Percentiles rank a stretch among this genome's conserved stretches.
phyloP scores from a whole-genome alignment of 2,113 vertebrate genomes.

The Theropithecus gelada region DNA sequence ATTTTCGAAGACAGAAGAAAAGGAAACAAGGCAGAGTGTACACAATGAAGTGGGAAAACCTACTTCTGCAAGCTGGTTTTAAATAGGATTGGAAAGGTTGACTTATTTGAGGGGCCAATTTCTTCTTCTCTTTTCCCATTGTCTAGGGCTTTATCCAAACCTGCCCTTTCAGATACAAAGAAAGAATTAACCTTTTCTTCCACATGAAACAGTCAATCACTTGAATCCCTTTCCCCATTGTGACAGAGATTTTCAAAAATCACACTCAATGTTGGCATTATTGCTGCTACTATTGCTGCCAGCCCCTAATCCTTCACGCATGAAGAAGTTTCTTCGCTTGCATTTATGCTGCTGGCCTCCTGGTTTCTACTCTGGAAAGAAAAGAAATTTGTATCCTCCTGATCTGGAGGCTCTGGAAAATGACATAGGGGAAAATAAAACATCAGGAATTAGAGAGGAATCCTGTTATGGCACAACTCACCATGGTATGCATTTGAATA shows the following conservation, averaged over 20 bases:
- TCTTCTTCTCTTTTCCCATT: neutral
- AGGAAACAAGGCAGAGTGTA: neutral
- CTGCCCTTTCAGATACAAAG: neutral
- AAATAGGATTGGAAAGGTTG: neutral
- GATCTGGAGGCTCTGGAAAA: neutral
- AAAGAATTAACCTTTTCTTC: slow-evolving; percentile 30
- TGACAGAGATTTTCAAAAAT: slow-evolving; percentile 27
- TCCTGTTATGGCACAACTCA: neutral
- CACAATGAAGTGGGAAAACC: neutral
- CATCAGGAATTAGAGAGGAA: neutral
- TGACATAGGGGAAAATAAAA: neutral
- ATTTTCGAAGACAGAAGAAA: neutral
- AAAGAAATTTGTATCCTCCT: neutral
- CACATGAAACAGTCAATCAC: neutral
- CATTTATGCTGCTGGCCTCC: neutral
- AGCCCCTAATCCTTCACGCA: neutral
- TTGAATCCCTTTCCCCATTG: neutral
- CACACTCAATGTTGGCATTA: neutral
- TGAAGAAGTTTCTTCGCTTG: neutral
- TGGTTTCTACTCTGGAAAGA: neutral
- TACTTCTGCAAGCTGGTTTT: neutral
- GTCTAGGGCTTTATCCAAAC: neutral
- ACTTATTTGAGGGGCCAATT: neutral
- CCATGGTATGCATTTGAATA: neutral
- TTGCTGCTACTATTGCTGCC: neutral